Evolutionary conservation across 2,888 invertebrate species (phyloP).

Genomic region (Acrobasis consociella): DNA sequence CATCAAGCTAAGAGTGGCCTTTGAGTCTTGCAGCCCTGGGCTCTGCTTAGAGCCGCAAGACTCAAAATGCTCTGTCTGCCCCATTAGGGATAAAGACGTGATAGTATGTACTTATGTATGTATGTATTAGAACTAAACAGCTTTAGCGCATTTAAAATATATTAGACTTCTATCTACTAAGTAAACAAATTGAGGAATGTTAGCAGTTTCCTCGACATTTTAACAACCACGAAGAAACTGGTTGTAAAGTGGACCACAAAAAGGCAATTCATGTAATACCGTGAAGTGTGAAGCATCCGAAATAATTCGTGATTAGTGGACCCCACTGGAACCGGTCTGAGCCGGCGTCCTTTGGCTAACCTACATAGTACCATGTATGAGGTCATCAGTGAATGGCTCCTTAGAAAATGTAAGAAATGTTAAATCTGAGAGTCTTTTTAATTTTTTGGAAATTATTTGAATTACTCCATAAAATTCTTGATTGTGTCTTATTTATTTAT

Average conservation of each 20-base stretch:
- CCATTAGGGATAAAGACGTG: too few relatives aligned
- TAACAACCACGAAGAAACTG: not conserved
- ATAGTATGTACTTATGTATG: too few relatives aligned
- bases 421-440: not conserved
- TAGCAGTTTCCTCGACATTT: not conserved
- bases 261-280: slow-evolving; percentile 1
- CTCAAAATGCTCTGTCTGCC: too few relatives aligned
- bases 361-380: slow-evolving; percentile 43
- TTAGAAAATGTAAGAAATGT: not conserved
- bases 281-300: slow-evolving; percentile 23
- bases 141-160: not conserved
- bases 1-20: too few relatives aligned
- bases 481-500: too few relatives aligned
- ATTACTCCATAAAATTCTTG: too few relatives aligned
- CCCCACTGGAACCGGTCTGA: slow-evolving; percentile 40
- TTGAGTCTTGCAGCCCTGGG: too few relatives aligned
- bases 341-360: slow-evolving; percentile 52
- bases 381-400: slow-evolving; percentile 29
- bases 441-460: too few relatives aligned
- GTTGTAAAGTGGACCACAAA: slow-evolving; percentile 8
- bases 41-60: too few relatives aligned
- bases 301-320: slow-evolving; percentile 19
- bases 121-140: too few relatives aligned
- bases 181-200: not conserved
- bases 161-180: not conserved